These are phyloP conservation scores for Campopleginae sp. DNA, from an alignment of 2,888 invertebrate species.

Conservation along the genomic window DNA sequence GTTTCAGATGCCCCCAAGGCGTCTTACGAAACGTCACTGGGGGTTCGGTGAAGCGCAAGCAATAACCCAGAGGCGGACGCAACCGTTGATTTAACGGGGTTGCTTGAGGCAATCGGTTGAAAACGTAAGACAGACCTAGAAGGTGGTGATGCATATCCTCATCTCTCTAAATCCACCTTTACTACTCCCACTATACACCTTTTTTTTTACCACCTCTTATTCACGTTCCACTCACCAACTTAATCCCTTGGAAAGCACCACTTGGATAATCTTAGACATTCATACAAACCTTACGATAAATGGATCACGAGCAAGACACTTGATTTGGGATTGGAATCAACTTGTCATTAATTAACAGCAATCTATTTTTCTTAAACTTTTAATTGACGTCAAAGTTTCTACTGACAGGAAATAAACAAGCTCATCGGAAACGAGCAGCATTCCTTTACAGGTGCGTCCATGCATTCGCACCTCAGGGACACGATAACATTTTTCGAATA, in stretches of 20 bases:
- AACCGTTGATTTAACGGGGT: conserved; percentile 34
- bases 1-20: conserved; percentile 71
- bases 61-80: conserved; percentile 70
- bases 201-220: background rate
- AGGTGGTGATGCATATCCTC: conserved; percentile 52
- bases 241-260: conserved; percentile 20
- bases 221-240: conserved; percentile 17
- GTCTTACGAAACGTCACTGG: conserved; percentile 77
- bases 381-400: conserved; percentile 23
- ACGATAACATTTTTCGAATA: background rate
- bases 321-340: conserved; percentile 56
- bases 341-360: conserved; percentile 46
- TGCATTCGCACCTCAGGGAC: background rate
- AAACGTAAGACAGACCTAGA: conserved; percentile 46
- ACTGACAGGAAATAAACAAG: background rate
- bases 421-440: background rate
- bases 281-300: background rate
- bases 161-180: conserved; percentile 55
- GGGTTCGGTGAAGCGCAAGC: conserved; percentile 74
- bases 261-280: conserved; percentile 12
- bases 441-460: background rate
- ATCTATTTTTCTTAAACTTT: conserved; percentile 20
- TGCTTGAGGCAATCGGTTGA: conserved; percentile 21
- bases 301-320: background rate
- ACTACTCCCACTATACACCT: conserved; percentile 18